A percentile compares a stretch with the other conserved stretches of the same genome.
Conservation (phyloP, 2,888 invertebrate genomes). For the Drosophila conformis region DNA sequence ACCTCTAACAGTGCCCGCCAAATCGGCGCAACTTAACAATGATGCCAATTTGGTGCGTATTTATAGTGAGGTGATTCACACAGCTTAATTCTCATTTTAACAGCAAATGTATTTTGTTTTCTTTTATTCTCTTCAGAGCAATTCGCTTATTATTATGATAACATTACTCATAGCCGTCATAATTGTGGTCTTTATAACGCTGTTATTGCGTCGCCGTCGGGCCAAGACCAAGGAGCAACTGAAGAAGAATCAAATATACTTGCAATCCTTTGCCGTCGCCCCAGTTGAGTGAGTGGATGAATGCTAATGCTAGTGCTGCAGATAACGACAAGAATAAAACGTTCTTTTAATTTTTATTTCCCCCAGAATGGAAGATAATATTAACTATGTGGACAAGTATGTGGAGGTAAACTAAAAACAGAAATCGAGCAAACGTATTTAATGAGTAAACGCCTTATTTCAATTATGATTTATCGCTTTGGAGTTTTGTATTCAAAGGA, state of each 20-base stretch:
- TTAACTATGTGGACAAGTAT: slow-evolving; percentile 87
- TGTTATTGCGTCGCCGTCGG: slow-evolving; percentile 48
- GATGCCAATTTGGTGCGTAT: slow-evolving; percentile 52
- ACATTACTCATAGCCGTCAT: slow-evolving; percentile 55
- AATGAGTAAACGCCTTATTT: not conserved
- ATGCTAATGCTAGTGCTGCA: not conserved
- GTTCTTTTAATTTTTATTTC: slow-evolving; percentile 39
- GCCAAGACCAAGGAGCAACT: slow-evolving; percentile 52
- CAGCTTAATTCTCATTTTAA: not conserved
- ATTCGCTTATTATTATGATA: slow-evolving; percentile 58
- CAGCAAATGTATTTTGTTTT: not conserved
- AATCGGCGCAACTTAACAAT: slow-evolving; percentile 37
- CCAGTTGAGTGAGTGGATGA: slow-evolving; percentile 60
- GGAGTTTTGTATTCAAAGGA: not conserved
- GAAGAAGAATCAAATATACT: slow-evolving; percentile 62
- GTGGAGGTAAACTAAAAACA: slow-evolving; percentile 85
- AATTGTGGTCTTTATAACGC: slow-evolving; percentile 35
- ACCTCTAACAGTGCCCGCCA: slow-evolving; percentile 51
- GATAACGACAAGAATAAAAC: not conserved
- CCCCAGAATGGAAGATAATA: slow-evolving; percentile 86
- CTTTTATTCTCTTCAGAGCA: slow-evolving; percentile 39
- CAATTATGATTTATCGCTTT: not conserved
- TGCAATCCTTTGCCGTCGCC: slow-evolving; percentile 59
- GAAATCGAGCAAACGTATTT: not conserved
- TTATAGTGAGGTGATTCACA: not conserved